A percentile compares a stretch with the other conserved stretches of the same genome.
Evolutionary conservation across 2,797 vertebrate species (phyloP).

Genomic region (Gymnoscopelus microlampas): DNA sequence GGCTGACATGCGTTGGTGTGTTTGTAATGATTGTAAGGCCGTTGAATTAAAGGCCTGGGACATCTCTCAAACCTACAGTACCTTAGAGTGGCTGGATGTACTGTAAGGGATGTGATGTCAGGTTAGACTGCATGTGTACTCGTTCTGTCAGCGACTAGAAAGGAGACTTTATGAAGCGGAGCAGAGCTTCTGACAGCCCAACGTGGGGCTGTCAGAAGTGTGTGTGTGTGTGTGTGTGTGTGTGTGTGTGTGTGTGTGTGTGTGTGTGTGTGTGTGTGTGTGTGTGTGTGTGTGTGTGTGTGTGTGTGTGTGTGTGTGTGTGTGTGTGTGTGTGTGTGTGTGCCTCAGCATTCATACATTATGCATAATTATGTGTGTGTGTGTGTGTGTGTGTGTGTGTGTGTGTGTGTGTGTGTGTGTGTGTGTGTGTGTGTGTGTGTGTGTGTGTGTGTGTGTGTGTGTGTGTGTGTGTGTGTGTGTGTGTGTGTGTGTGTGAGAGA

Average conservation of each 20-base stretch:
- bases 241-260: constrained; percentile 11
- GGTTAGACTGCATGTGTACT: constrained; percentile 1
- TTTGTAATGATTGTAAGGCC: no score
- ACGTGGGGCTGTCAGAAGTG: not conserved
- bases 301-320: not conserved
- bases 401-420: no score
- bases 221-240: constrained; percentile 7
- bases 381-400: constrained; percentile 25
- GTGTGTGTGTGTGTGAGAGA: constrained; percentile 9
- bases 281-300: constrained; percentile 9
- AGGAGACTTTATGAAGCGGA: constrained; percentile 1
- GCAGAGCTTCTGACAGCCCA: constrained; percentile 7
- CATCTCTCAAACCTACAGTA: no score
- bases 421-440: not conserved
- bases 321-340: constrained; percentile 13
- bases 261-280: constrained; percentile 5
- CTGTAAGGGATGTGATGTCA: constrained; percentile 11
- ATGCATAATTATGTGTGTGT: not conserved
- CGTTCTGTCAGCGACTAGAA: constrained; percentile 9
- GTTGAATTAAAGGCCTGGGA: no score
- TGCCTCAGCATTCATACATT: constrained; percentile 1
- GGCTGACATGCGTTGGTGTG: no score
- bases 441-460: constrained; percentile 5
- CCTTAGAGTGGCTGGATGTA: no score
- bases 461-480: constrained; percentile 13